Evolutionary conservation across 2,888 invertebrate species (phyloP).

Genomic region (Idaea biselata): DNA sequence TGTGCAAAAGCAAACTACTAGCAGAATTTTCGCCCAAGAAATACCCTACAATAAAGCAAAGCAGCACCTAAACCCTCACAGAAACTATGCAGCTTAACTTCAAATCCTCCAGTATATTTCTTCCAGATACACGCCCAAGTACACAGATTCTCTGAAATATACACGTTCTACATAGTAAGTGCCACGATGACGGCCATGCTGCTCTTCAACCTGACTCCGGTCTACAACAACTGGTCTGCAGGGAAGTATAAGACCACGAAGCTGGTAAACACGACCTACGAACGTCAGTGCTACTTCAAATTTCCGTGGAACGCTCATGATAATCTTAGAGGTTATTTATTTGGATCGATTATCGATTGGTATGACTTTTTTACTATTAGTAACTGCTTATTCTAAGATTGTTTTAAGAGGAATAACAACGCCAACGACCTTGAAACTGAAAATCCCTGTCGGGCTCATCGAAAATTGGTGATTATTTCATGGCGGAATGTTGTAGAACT

Average conservation of each 20-base stretch:
- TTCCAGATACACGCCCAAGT: slow-evolving; percentile 35
- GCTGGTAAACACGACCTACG: slow-evolving; percentile 27
- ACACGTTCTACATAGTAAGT: slow-evolving; percentile 15
- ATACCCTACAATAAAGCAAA: too few relatives aligned
- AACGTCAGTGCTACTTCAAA: slow-evolving; percentile 28
- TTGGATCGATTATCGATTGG: slow-evolving; percentile 23
- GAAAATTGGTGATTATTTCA: too few relatives aligned
- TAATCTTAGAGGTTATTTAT: slow-evolving; percentile 12
- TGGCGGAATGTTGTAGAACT: too few relatives aligned
- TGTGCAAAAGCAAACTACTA: too few relatives aligned
- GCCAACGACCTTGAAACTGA: too few relatives aligned
- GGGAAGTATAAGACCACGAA: slow-evolving; percentile 14
- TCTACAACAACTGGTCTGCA: slow-evolving; percentile 16
- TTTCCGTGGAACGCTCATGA: slow-evolving; percentile 21
- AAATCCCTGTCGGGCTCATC: too few relatives aligned
- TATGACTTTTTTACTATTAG: slow-evolving; percentile 9
- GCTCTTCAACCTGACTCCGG: slow-evolving; percentile 14
- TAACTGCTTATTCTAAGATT: too few relatives aligned
- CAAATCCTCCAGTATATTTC: background rate
- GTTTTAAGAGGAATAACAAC: too few relatives aligned
- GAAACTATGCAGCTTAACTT: background rate
- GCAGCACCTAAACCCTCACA: too few relatives aligned
- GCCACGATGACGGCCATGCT: slow-evolving; percentile 6
- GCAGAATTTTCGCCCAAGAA: too few relatives aligned
- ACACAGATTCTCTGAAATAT: slow-evolving; percentile 26